Base-by-base conservation (phyloP, 2,888 invertebrate species). In the Rhingia rostrata region DNA sequence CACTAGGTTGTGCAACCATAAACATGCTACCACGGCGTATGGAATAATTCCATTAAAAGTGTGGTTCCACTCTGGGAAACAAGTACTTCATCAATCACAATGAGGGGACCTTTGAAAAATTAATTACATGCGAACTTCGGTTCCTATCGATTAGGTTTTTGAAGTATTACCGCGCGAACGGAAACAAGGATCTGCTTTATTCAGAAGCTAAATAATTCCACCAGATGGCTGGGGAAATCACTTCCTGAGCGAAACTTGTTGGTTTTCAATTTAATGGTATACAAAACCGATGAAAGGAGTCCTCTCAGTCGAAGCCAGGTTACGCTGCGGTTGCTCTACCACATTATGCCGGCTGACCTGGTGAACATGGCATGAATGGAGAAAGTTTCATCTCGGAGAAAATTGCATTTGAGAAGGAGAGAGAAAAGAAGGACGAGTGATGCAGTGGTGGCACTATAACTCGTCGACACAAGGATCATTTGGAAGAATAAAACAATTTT, bases 401-500 rank as follows among this genome's bases (percentile, higher is more conserved):
- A 75, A 53, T 45, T 64, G 39, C 56, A 49, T 32, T n/a, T 39
- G 43, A 32, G 45, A 22, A 63, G 33, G 10, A 10, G 32, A 41
- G 45, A 60, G 53, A 14, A 49, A 22, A 32, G n/a, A 7, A 51
- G 35, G 14, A 61, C 41, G 61, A 45, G 12, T 45, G 33, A 41
- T 63, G 61, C 56, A 54, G 49, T 74, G n/a, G 47, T 30, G 33
- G 9, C 33, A 56, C 41, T 67, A 53, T 61, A 7, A 14, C 12
- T 51, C 22, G 41, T 37, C 47, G 66, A 60, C 54, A 60, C 54
- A 61, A 60, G 47, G 30, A 73, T 54, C 60, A 66, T 66, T 66
- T 43, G 39, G 33, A 30, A 66, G 41, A 56, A 61, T 74, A 67
- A 63, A 74, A 80, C 54, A 67, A 74, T 67, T 74, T 80, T 80